Percentiles rank a stretch among this genome's conserved stretches.
These are phyloP conservation scores for Regulus satrapa DNA, from an alignment of 2,113 vertebrate species.

Conservation along the genomic window DNA sequence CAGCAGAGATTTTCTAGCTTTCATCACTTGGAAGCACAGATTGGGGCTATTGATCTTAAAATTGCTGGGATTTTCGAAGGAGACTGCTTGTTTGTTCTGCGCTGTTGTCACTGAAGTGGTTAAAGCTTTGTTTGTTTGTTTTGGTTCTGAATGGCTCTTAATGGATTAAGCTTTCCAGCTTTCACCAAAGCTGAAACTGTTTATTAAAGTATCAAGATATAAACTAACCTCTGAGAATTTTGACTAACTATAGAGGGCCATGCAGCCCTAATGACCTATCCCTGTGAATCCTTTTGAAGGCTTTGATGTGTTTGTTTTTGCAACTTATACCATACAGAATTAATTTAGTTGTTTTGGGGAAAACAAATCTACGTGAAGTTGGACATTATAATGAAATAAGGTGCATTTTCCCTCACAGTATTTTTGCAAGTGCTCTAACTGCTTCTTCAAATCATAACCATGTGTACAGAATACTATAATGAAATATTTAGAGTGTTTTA, in stretches of 20 bases:
- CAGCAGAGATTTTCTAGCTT: conserved; percentile 77
- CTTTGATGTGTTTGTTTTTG: conserved; percentile 27
- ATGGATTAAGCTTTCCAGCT: conserved; percentile 81
- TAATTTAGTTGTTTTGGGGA: background rate
- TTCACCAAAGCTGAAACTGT: conserved; percentile 76
- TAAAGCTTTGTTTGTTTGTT: conserved; percentile 87
- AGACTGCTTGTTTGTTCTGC: conserved; percentile 76
- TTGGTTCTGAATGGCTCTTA: conserved; percentile 82
- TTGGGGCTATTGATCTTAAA: conserved; percentile 79
- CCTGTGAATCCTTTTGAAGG: conserved; percentile 1
- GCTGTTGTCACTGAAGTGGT: conserved; percentile 80
- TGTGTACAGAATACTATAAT: background rate
- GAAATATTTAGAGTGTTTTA: background rate
- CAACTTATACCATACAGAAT: background rate
- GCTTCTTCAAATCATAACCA: background rate
- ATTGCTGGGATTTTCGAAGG: conserved; percentile 75
- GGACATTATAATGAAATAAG: background rate
- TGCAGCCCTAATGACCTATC: background rate
- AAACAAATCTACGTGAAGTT: background rate
- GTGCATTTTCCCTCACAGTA: background rate
- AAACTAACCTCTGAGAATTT: conserved; percentile 64
- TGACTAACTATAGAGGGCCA: background rate
- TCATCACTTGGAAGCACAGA: conserved; percentile 72
- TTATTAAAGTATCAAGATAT: conserved; percentile 75
- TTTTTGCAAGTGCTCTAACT: background rate